Conservation (phyloP, 2,797 vertebrate species). For the Tokudaia tokunoshimensis region DNA sequence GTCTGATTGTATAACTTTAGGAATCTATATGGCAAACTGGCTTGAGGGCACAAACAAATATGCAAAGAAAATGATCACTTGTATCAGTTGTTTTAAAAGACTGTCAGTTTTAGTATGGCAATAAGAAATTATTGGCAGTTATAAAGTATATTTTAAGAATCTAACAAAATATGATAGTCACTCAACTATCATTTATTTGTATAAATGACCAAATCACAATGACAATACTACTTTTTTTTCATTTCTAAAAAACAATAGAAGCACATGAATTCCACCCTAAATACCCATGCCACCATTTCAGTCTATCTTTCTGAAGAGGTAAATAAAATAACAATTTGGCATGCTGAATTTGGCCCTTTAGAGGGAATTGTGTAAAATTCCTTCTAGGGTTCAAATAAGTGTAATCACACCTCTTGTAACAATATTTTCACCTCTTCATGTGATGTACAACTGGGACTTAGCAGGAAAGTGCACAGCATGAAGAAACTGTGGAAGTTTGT, state of each 20-base stretch:
- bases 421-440: constrained; percentile 78
- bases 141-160: neutral
- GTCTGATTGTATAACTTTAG: neutral
- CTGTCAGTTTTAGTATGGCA: neutral
- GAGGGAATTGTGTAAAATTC: constrained; percentile 58
- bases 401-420: constrained; percentile 74
- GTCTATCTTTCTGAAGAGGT: constrained; percentile 66
- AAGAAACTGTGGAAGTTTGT: constrained; percentile 57
- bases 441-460: constrained; percentile 69
- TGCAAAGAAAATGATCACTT: constrained; percentile 29
- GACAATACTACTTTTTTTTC: neutral
- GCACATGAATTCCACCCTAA: neutral
- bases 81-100: neutral
- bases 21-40: neutral
- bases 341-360: constrained; percentile 64
- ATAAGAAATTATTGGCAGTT: constrained; percentile 16
- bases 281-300: constrained; percentile 35
- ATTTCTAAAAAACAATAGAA: constrained; percentile 9
- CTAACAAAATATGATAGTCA: constrained; percentile 16
- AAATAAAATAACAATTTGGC: constrained; percentile 70
- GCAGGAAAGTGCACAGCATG: constrained; percentile 65
- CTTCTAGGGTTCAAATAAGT: constrained; percentile 77
- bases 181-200: constrained; percentile 33
- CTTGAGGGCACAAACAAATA: neutral
- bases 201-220: constrained; percentile 14